phyloP scores from a whole-genome alignment of 1,140 invertebrate species.

The Dreissena rostriformis region DNA sequence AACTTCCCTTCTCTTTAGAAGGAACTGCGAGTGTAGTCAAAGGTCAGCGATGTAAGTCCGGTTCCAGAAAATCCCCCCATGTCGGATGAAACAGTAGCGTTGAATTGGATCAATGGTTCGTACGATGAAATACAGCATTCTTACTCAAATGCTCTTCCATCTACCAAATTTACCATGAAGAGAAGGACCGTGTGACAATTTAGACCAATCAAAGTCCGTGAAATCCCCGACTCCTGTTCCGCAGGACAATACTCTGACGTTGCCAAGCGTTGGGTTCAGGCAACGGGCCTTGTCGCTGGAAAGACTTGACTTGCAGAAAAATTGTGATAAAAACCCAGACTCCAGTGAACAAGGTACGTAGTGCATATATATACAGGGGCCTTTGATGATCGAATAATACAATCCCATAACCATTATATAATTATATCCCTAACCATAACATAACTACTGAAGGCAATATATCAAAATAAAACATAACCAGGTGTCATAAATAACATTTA shows the following conservation, averaged over 20 bases:
- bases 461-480: too few species aligned
- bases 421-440: too few species aligned
- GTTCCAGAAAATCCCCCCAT: constrained; percentile 75
- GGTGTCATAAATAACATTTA: too few species aligned
- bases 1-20: constrained; percentile 77
- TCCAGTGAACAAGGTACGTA: constrained; percentile 19
- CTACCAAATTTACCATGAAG: constrained; percentile 28
- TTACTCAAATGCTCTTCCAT: constrained; percentile 30
- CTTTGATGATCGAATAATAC: too few species aligned
- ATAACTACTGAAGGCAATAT: too few species aligned
- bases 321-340: constrained; percentile 38
- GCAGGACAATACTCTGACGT: constrained; percentile 36
- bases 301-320: constrained; percentile 56
- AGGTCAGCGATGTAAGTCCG: constrained; percentile 55
- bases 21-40: constrained; percentile 67
- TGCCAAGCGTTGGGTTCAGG: constrained; percentile 36
- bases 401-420: too few species aligned
- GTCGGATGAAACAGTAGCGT: constrained; percentile 71
- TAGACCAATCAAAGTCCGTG: constrained; percentile 18
- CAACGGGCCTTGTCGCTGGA: constrained; percentile 70
- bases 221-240: not conserved
- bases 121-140: constrained; percentile 32
- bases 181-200: not conserved
- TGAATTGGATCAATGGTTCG: constrained; percentile 67
- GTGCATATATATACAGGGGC: too few species aligned